Base-by-base conservation (phyloP, 2,797 vertebrate genomes). In the Coregonus sp. region DNA sequence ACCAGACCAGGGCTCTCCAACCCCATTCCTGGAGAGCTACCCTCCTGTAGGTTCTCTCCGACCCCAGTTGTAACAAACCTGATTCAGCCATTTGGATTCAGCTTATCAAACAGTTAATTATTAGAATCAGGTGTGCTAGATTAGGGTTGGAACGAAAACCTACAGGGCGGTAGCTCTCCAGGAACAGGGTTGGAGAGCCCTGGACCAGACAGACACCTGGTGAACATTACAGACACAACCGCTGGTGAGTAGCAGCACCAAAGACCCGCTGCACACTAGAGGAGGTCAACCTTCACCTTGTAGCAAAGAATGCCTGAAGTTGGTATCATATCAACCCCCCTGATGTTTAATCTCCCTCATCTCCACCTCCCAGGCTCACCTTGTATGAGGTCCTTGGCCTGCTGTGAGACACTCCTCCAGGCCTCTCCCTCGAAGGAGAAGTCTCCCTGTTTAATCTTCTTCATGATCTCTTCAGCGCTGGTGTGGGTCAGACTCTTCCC, bases 381-480 rank as follows among this genome's bases (percentile, higher is more conserved):
- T 95, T 96, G 97, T 89, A 99, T 99, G 74, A 99, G 93, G 84
- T 98, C 97, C 90, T 99, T 99, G 82, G 97, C 98, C 88, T 99
- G 97, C 84, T 95, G 95, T 76, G 98, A 99, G 59, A 99, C 98
- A 66, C 96, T 98, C 82, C 94, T 98, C 98, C 98, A 99, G 82
- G 97, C 96, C 84, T 99, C 97, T 72, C 98, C 96, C 88, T 98
- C 94, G 75, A 99, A 99, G 29, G 97, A 97, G 86, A 99, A 99
- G 81, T 99, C 97, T 16, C 98, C 98, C 31, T 97, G 96, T 87
- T 99, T 99, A 82, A 99, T 99, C 93, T 99, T 99, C 91, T 95
- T 97, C 98, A 99, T 98, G 70, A 99, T 99, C 86, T 99, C 98
- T 86, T 97, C 94, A 2, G 97, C 98, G 54, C 96, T 99, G 83